phyloP scores from a whole-genome alignment of 2,888 invertebrate species.

The Volucella inflata region DNA sequence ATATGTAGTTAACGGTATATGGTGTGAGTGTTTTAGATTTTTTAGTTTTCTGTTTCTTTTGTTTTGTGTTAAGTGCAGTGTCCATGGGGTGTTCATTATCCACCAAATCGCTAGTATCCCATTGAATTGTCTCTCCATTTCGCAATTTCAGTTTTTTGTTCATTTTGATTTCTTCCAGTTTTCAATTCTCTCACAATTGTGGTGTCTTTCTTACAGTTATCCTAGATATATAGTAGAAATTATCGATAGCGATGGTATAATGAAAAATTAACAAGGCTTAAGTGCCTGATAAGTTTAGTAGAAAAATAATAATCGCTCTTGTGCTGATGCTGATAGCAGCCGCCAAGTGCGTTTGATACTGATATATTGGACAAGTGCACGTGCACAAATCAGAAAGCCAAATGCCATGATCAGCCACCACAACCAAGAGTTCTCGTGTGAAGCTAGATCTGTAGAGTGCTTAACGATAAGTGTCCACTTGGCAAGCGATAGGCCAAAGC shows the following conservation, averaged over 20 bases:
- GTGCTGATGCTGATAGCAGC: conserved; percentile 92
- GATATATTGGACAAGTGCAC: conserved; percentile 93
- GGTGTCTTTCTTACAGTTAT: conserved; percentile 54
- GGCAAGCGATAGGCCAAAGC: conserved; percentile 95
- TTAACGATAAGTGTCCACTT: conserved; percentile 98
- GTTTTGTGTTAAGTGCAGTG: conserved; percentile 53
- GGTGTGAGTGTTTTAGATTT: conserved; percentile 18
- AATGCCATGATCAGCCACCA: conserved; percentile 97
- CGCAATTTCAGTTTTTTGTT: background rate
- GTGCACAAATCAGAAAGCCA: conserved; percentile 93
- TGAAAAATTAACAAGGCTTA: conserved; percentile 45
- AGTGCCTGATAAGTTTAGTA: conserved; percentile 85
- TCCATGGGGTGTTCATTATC: conserved; percentile 27
- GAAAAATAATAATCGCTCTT: conserved; percentile 94
- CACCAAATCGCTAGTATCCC: conserved; percentile 48
- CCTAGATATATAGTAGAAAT: conserved; percentile 57
- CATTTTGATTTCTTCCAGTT: conserved; percentile 13
- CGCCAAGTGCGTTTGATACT: conserved; percentile 96
- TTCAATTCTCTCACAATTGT: conserved; percentile 36
- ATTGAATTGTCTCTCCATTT: conserved; percentile 33
- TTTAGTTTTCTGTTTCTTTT: too few relatives aligned
- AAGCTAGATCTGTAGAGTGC: conserved; percentile 93
- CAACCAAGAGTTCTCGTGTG: conserved; percentile 94
- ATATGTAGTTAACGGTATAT: conserved; percentile 36
- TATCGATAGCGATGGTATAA: conserved; percentile 65